Percentiles rank a stretch among this genome's conserved stretches.
phyloP scores from a whole-genome alignment of 2,113 vertebrate species.

The Benitochromis conjunctus region DNA sequence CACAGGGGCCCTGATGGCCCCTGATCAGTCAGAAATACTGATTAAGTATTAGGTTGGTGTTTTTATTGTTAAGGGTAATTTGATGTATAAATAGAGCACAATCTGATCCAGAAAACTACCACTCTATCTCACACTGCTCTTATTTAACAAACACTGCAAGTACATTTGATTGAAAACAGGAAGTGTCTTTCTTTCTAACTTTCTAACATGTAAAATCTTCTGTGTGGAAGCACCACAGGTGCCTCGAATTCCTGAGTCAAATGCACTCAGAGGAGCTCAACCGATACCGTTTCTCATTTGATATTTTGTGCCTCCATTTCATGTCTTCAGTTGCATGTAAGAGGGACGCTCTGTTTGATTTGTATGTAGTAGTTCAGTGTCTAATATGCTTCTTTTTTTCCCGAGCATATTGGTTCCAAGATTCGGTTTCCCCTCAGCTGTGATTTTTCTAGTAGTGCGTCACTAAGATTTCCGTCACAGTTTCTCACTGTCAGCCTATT shows the following conservation, averaged over 20 bases:
- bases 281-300: not conserved
- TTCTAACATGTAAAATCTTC: not conserved
- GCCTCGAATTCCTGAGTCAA: not conserved
- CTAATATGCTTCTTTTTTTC: not conserved
- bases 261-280: not conserved
- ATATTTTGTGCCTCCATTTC: not conserved
- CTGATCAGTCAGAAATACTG: not conserved
- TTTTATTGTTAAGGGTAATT: not conserved
- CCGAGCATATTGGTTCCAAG: not conserved
- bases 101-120: conserved; percentile 5
- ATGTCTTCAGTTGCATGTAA: not conserved
- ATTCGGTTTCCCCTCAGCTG: conserved; percentile 17
- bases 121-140: not conserved
- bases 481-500: conserved; percentile 36
- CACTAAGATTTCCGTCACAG: conserved; percentile 17
- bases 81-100: not conserved
- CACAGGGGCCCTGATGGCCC: not conserved
- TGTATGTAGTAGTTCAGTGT: not conserved
- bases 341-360: not conserved
- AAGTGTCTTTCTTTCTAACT: not conserved
- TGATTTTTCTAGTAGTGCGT: conserved; percentile 1
- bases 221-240: not conserved
- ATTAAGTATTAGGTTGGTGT: not conserved
- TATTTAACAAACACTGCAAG: not conserved
- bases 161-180: not conserved